Evolutionary conservation across 2,888 invertebrate species (phyloP).

Genomic region (Embidobia sp.): DNA sequence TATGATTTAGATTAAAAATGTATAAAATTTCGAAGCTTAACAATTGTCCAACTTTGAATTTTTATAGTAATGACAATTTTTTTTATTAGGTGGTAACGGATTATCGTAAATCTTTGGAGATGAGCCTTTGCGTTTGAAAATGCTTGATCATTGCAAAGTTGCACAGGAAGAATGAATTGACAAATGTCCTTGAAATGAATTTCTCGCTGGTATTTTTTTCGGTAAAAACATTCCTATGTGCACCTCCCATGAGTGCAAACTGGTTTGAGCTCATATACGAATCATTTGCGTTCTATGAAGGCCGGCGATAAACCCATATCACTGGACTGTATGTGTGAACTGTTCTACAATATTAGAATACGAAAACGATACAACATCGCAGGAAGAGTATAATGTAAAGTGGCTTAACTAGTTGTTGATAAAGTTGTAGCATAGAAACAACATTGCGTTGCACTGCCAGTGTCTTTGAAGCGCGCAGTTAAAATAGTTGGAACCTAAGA

Average conservation of each 20-base stretch:
- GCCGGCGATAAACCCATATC: slow-evolving; percentile 53
- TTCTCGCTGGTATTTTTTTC: slow-evolving; percentile 32
- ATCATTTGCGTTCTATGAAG: slow-evolving; percentile 47
- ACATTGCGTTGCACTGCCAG: no score
- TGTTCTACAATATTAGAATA: slow-evolving; percentile 52
- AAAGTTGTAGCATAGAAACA: slow-evolving; percentile 65
- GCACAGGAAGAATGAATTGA: slow-evolving; percentile 12
- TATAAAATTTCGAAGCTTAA: no score
- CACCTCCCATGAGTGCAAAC: slow-evolving; percentile 52
- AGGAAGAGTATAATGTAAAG: slow-evolving; percentile 51
- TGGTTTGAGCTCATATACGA: slow-evolving; percentile 45
- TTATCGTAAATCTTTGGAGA: neutral
- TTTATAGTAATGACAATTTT: no score
- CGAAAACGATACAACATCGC: slow-evolving; percentile 47
- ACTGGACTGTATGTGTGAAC: slow-evolving; percentile 23
- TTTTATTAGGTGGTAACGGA: no score
- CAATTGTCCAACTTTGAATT: no score
- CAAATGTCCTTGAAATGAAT: slow-evolving; percentile 45
- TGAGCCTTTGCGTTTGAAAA: neutral
- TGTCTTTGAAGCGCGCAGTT: no score
- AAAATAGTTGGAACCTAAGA: slow-evolving; percentile 4
- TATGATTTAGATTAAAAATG: no score
- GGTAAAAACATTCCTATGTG: slow-evolving; percentile 46
- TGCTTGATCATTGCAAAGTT: slow-evolving; percentile 2
- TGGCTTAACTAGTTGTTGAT: slow-evolving; percentile 69